Evolutionary conservation across 2,888 invertebrate species (phyloP), one percentile per base, ranked within the genome.

Genomic region (Sminthurinus aureus): DNA sequence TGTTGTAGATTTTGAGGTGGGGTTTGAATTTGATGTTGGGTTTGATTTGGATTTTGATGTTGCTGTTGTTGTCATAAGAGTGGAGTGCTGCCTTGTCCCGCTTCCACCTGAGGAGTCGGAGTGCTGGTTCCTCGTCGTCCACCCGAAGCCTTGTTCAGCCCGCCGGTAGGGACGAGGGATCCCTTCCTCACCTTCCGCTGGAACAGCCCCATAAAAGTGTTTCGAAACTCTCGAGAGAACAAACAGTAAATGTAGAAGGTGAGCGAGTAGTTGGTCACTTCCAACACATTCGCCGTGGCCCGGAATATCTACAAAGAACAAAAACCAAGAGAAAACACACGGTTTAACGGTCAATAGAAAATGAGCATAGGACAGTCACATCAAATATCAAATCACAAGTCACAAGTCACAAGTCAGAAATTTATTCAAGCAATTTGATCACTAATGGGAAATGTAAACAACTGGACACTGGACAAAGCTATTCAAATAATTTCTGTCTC

Each of bases 161-260:
- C 77, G 15, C 82, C 84, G 58, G 83, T 81, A 0, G 66, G 84
- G 15, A 76, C 82, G 12, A 77, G 13, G 18, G 84, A 26, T 75
- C 83, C 82, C 52, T 83, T 84, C 77, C 76, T 58, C 9, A 83
- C 64, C 50, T 79, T 84, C 8, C 67, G 78, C 67, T 81, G 92
- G 85, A 94, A 90, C n/a, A 94, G 93, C 52, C 93, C 91, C 86
- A 93, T 90, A 85, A 94, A 90, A 0, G 94, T 95, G 89, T 93
- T 93, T 64, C 95, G 92, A 90, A 95, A 95, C 89, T 95, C 94
- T 89, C 94, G 94, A 86, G 94, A 94, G 90, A 95, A 94, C 84
- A 94, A 92, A 90, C 94, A 95, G 91, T 95, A 95, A 85, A 95
- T 94, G 90, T 95, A 94, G 91, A 95, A 95, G 66, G 95, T 95